phyloP scores from a whole-genome alignment of 1,140 invertebrate species.

The Cardiocondyla obscurior region DNA sequence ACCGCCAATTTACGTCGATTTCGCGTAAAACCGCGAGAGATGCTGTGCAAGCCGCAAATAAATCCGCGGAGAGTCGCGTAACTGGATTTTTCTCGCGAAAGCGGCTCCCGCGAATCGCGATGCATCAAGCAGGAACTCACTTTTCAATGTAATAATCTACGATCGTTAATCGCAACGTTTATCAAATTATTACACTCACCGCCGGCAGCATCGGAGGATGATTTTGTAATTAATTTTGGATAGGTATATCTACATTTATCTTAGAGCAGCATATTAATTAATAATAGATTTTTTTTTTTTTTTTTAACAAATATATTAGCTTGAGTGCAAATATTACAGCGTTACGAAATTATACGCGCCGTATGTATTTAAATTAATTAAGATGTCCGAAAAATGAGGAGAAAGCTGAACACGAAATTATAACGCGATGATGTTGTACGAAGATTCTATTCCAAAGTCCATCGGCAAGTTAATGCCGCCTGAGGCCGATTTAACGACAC shows the following conservation, averaged over 20 bases:
- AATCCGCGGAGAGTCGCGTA: neutral
- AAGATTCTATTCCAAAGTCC: neutral
- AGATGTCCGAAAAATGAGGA: neutral
- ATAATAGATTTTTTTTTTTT: neutral
- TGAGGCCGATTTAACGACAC: constrained; percentile 13
- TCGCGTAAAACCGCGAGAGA: constrained; percentile 11
- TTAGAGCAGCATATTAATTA: neutral
- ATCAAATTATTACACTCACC: neutral
- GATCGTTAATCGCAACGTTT: neutral
- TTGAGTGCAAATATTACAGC: neutral
- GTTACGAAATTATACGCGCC: neutral
- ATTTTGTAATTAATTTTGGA: neutral
- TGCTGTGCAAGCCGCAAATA: neutral
- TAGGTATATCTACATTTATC: neutral
- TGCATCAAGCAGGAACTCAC: neutral
- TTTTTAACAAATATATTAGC: neutral
- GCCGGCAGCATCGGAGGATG: neutral
- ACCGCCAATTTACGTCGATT: constrained; percentile 11
- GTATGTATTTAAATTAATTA: too few relatives aligned
- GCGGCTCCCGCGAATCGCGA: neutral
- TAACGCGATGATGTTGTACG: neutral
- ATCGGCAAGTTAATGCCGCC: neutral
- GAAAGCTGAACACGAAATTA: neutral
- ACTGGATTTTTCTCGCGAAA: constrained; percentile 49
- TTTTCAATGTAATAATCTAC: constrained; percentile 5